Conservation (phyloP, 2,113 vertebrate genomes). For the Alectura lathami region DNA sequence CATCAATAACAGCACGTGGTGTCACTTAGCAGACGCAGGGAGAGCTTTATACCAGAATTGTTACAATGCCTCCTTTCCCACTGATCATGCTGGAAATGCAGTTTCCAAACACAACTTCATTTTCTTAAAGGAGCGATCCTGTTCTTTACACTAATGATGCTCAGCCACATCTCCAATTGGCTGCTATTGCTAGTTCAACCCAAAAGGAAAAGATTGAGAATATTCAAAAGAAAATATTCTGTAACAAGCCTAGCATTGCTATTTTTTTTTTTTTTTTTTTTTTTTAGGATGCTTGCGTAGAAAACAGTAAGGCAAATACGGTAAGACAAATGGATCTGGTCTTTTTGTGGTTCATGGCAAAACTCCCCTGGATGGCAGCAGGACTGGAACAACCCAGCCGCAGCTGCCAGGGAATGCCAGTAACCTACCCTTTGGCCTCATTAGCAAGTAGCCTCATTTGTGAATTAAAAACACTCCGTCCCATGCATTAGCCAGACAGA, state of each 20-base stretch:
- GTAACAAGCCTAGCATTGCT: neutral
- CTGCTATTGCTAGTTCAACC: neutral
- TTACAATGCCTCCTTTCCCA: neutral
- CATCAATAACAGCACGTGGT: rapidly evolving
- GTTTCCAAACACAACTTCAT: neutral
- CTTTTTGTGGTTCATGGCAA: neutral
- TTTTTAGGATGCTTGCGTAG: too few species aligned
- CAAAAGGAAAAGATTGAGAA: neutral
- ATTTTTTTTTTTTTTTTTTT: neutral
- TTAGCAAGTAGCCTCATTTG: neutral
- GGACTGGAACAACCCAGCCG: neutral
- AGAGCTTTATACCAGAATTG: neutral
- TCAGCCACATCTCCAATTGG: neutral
- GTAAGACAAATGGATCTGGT: neutral
- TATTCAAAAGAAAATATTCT: neutral
- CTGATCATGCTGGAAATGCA: neutral
- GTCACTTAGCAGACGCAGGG: neutral
- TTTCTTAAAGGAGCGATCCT: neutral
- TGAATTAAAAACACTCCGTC: too few species aligned
- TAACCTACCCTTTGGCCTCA: neutral
- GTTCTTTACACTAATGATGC: neutral
- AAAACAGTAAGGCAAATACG: too few species aligned
- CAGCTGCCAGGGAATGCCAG: neutral
- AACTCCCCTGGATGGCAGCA: neutral
- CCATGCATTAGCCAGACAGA: neutral